These are phyloP conservation scores for Lophotis ruficrista DNA, from an alignment of 2,113 vertebrate species.

Conservation along the genomic window DNA sequence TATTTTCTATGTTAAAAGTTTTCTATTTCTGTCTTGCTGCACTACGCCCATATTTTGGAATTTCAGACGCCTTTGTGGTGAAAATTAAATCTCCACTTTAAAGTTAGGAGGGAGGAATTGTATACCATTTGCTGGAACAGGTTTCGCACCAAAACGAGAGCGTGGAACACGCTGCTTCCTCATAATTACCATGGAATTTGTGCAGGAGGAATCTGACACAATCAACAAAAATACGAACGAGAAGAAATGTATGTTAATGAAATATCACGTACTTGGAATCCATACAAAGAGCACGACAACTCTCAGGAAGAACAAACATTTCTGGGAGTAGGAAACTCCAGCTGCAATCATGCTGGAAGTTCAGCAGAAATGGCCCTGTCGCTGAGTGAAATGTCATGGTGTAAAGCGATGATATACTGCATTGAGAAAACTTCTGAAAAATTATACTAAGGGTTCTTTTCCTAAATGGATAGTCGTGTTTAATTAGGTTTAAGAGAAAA, in stretches of 20 bases:
- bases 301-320: not conserved
- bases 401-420: not conserved
- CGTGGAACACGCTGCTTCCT: conserved; percentile 2
- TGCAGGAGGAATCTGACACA: conserved; percentile 25
- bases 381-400: not conserved
- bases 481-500: conserved; percentile 58
- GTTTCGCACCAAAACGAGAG: conserved; percentile 46
- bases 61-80: conserved; percentile 2
- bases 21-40: not conserved
- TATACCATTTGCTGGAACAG: conserved; percentile 45
- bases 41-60: not conserved
- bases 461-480: conserved; percentile 31
- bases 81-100: conserved; percentile 25
- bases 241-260: conserved; percentile 45
- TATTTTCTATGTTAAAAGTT: not conserved
- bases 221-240: conserved; percentile 26
- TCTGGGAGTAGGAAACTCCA: not conserved
- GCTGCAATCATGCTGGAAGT: not conserved
- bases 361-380: not conserved
- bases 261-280: not conserved
- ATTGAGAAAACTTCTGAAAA: conserved; percentile 27
- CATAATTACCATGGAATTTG: conserved; percentile 36
- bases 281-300: not conserved
- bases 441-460: not conserved
- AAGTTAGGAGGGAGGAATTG: not conserved